phyloP scores from a whole-genome alignment of 2,797 vertebrate species.

The Peromyscus melanophrys region DNA sequence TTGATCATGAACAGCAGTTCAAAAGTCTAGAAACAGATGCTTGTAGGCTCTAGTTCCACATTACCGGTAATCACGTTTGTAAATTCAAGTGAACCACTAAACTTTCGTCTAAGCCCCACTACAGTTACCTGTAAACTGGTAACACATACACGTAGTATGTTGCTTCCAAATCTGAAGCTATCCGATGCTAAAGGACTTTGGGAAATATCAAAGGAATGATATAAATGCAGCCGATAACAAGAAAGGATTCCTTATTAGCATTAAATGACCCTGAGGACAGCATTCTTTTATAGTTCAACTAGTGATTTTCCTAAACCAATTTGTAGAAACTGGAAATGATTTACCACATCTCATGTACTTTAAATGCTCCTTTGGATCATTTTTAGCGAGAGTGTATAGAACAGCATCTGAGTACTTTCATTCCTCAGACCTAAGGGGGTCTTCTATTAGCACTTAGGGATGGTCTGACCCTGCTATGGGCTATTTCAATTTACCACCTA shows the following conservation, averaged over 20 bases:
- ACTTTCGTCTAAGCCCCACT: not conserved
- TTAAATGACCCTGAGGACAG: not conserved
- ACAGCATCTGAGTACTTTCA: slow-evolving; percentile 51
- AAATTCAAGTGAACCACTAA: not conserved
- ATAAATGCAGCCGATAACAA: slow-evolving; percentile 29
- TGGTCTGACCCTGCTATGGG: not conserved
- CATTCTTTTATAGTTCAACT: not conserved
- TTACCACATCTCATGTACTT: not conserved
- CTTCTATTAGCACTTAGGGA: slow-evolving; percentile 24
- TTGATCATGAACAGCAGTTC: not conserved
- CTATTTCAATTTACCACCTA: slow-evolving; percentile 80
- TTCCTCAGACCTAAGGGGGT: slow-evolving; percentile 36
- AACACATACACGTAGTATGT: not conserved
- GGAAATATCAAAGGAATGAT: slow-evolving; percentile 34
- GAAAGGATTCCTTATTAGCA: slow-evolving; percentile 12
- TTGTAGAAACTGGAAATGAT: slow-evolving; percentile 55
- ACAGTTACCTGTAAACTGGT: not conserved
- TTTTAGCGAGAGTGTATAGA: slow-evolving; percentile 45
- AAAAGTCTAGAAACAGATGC: not conserved
- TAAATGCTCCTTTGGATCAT: slow-evolving; percentile 35
- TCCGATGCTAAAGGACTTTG: not conserved
- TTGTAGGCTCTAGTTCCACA: not conserved
- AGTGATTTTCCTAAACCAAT: slow-evolving; percentile 39
- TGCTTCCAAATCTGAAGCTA: slow-evolving; percentile 30
- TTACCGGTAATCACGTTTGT: not conserved